Base-by-base conservation (phyloP, 1,140 invertebrate genomes). In the Aphaenogaster rudis region DNA sequence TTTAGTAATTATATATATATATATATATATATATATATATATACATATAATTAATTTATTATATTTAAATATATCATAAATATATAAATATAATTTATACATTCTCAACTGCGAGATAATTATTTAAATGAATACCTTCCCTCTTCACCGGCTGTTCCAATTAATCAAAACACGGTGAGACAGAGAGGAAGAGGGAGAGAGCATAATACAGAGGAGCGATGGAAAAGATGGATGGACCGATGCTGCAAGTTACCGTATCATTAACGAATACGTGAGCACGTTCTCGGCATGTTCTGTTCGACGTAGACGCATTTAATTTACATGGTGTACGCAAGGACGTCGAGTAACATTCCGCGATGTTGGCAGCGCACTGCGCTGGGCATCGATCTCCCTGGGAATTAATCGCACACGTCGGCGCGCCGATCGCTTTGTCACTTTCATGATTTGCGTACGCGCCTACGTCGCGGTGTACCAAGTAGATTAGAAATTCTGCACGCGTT, bases 401-500 rank as follows among this genome's bases (percentile, higher is more conserved):
- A 84, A 84, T 84, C 50, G 69, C 69, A 48, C 80, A 84, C 45
- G 80, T 76, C 80, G 42, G 57, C 80, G 54, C 33, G 54, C 80
- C 80, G 69, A 84, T 84, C 80, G 80, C 80, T 84, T 84, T 84
- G 80, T 84, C 80, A 84, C 80, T 84, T 84, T 84, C 80, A 84
- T 84, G 80, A 84, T 84, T 84, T 84, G 80, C 80, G 80, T 76
- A 74, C 54, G 69, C 80, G 54, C 42, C 64, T 36, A 81, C 50
- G 63, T 69, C 67, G 54, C 39, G 66, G 66, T 50, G 52, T 48
- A 48, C 80, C 69, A 45, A 63, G 36, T 48, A 76, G 80, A 84
- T 84, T 84, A 84, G 80, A 84, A 84, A 84, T 84, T 84, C 80
- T 84, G 80, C 80, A 84, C 80, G 80, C 80, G 80, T 76, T 84